These are phyloP conservation scores for Chelonus insularis DNA, from an alignment of 1,140 invertebrate genomes.

Conservation along the genomic window DNA sequence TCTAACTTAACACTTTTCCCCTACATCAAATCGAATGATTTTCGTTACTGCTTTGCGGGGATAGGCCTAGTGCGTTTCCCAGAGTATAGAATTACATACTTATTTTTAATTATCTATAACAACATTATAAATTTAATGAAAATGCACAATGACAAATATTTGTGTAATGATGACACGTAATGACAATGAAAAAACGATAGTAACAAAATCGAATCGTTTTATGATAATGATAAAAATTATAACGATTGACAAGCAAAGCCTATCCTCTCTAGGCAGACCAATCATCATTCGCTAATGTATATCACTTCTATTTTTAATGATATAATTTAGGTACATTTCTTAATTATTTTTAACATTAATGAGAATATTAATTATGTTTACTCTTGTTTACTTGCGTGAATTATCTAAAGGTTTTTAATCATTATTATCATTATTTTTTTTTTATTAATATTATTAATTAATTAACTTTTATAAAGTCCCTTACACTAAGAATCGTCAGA, in stretches of 20 bases:
- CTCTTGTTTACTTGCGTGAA: conserved; percentile 48
- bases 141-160: too few species aligned
- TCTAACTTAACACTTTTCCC: conserved; percentile 21
- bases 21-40: conserved; percentile 20
- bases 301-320: conserved; percentile 56
- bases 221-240: conserved; percentile 1
- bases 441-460: conserved; percentile 44
- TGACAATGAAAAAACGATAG: conserved; percentile 8
- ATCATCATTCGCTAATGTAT: conserved; percentile 48
- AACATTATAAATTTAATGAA: conserved; percentile 19
- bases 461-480: conserved; percentile 57
- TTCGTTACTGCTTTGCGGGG: conserved; percentile 42
- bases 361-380: conserved; percentile 61
- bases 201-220: not conserved
- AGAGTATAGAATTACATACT: conserved; percentile 51
- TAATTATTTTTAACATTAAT: conserved; percentile 62
- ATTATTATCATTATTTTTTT: conserved; percentile 50
- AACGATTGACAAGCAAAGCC: conserved; percentile 40
- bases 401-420: conserved; percentile 58
- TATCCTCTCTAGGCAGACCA: conserved; percentile 53
- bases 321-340: conserved; percentile 62
- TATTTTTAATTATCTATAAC: conserved; percentile 35
- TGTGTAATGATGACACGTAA: conserved; percentile 14
- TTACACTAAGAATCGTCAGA: conserved; percentile 72
- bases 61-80: conserved; percentile 54